Evolutionary conservation across 37 sponge, comb jelly and placozoan species (phyloP), one percentile per base, ranked within the genome.

Genomic region (Chondrosia reniformis): DNA sequence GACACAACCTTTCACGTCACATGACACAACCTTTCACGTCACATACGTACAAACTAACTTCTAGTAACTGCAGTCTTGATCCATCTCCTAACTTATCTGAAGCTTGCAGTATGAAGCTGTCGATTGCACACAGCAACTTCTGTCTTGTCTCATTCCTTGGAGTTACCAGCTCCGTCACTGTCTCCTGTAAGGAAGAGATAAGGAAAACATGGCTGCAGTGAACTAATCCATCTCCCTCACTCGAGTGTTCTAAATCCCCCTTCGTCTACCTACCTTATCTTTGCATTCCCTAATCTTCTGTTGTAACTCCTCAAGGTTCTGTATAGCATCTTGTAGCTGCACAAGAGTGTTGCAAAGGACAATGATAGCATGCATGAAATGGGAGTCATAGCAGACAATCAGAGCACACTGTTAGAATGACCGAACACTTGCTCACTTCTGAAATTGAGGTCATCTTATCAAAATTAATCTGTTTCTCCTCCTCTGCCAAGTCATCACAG

Each of bases 51-150:
- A 32, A 66, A 31, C 39, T 19, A 25, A 69, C 72, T 25, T 69
- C 15, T 44, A 69, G 36, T 5, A 21, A 2, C n/a, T 69, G 13
- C 43, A 40, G 24, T 69, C 72, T 36, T 34, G 72, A 21, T 4
- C 72, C n/a, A 69, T 69, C 43, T 69, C 72, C 42, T 10, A 69
- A 39, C 43, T 69, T 69, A 24, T 40, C 72, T 24, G 4, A 9
- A 2, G 72, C 72, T 37, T 69, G 72, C 4, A 6, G 19, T 17
- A 39, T 39, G 72, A 69, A 69, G 72, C 36, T 38, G 3, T 69
- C 72, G 22, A 69, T 69, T 24, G 37, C 5, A 36, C 10, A 44
- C 36, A 69, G 24, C 43, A 69, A 24, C 4, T 38, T 7, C 72
- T 69, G n/a, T 39, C 72, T 69, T 21, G 72, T 44, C 31, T 36